Percentiles rank a stretch among this genome's conserved stretches.
These are phyloP conservation scores for Ptiloglossa arizonensis DNA, from an alignment of 1,140 invertebrate genomes.

Conservation along the genomic window DNA sequence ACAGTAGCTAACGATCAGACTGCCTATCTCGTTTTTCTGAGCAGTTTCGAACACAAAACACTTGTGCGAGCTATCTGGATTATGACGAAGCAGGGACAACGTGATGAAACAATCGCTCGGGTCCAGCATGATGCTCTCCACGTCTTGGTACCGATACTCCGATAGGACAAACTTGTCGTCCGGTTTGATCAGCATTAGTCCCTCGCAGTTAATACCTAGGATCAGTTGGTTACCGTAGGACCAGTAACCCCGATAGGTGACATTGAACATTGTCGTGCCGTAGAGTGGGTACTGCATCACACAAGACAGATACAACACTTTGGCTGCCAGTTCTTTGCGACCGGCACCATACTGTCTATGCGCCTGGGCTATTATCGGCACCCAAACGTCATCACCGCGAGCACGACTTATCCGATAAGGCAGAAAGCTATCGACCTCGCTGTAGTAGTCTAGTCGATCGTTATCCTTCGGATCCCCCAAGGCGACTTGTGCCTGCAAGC, in stretches of 20 bases:
- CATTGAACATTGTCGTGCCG: conserved; percentile 95
- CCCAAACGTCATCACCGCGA: conserved; percentile 90
- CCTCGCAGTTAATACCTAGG: conserved; percentile 95
- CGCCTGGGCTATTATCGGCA: conserved; percentile 92
- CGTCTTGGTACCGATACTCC: conserved; percentile 93
- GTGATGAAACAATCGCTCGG: conserved; percentile 96
- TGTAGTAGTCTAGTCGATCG: conserved; percentile 88
- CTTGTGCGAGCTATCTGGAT: conserved; percentile 87
- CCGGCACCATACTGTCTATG: conserved; percentile 95
- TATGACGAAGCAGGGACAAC: conserved; percentile 86
- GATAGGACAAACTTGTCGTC: conserved; percentile 95
- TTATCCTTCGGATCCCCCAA: conserved; percentile 92
- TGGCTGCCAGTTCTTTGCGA: conserved; percentile 94
- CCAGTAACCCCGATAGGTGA: conserved; percentile 95
- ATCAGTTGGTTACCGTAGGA: conserved; percentile 89
- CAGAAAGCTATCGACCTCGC: conserved; percentile 90
- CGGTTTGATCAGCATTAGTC: conserved; percentile 93
- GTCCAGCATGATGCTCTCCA: conserved; percentile 95
- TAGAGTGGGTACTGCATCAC: conserved; percentile 99
- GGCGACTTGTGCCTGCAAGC: conserved; percentile 95
- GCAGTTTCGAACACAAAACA: conserved; percentile 96
- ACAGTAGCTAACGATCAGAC: conserved; percentile 95
- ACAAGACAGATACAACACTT: conserved; percentile 96
- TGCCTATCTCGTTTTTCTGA: conserved; percentile 95
- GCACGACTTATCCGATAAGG: conserved; percentile 89